Conservation (phyloP, 2,797 vertebrate genomes). For the Gorsachius magnificus region DNA sequence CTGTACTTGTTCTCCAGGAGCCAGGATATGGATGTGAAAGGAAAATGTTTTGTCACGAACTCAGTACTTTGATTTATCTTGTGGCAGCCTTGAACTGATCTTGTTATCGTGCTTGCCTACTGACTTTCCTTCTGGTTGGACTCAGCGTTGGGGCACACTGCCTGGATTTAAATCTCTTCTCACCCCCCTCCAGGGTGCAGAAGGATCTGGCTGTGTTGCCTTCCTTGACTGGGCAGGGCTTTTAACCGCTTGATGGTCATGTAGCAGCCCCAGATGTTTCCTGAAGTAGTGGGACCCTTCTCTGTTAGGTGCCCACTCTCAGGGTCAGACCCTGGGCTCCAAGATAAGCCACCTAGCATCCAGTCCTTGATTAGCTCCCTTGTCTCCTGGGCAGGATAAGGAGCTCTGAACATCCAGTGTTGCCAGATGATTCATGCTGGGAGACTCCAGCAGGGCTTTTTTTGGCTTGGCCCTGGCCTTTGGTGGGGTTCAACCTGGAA, state of each 20-base stretch:
- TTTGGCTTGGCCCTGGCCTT: neutral
- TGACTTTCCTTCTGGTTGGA: neutral
- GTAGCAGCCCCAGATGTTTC: neutral
- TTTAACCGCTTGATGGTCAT: neutral
- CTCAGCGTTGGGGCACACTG: accelerated
- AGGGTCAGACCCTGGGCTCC: neutral
- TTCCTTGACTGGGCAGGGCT: neutral
- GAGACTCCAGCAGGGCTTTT: neutral
- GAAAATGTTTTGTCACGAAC: neutral
- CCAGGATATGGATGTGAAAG: neutral
- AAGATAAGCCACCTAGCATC: neutral
- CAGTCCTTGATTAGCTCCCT: neutral
- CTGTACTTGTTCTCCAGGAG: neutral
- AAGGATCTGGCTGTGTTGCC: neutral
- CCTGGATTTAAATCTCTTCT: neutral
- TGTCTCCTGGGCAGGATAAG: neutral
- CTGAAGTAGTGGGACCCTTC: neutral
- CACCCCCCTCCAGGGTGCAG: accelerated
- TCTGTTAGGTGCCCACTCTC: neutral
- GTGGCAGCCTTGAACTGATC: neutral
- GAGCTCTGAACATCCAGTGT: neutral
- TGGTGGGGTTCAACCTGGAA: neutral
- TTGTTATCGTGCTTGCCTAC: neutral
- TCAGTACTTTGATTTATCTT: neutral
- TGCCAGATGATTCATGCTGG: neutral